Base-by-base conservation (phyloP, 2,888 invertebrate genomes). In the Scotopteryx bipunctaria region DNA sequence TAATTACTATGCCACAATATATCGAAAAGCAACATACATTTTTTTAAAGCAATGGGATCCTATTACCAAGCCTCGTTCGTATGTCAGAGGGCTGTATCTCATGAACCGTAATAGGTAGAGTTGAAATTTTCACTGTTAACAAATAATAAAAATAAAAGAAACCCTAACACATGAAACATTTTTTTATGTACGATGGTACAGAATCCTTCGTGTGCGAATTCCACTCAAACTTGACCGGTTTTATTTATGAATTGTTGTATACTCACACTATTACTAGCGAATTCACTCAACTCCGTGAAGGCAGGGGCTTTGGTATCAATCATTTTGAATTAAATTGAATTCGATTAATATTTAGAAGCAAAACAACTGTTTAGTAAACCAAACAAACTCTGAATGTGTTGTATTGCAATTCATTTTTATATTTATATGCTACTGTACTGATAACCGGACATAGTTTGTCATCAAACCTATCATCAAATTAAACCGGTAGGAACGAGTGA, bases 251-350 rank as follows among this genome's bases (percentile, higher is more conserved):
- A 40, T 4, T 17, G 16, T 15, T 5, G 23, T 45, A 53, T 42
- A 80, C 89, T 84, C 67, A 91, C 91, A 54, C 81, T 78, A 19
- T 68, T 53, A 31, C 88, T 86, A 35, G 83, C 84, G 15, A 91
- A 76, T 60, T 91, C 91, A 61, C 90, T 88, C 1, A 91, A 69
- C 50, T 91, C 87, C 2, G 83, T 78, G 66, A 88, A 91, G 55
- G 78, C 78, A 1, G 85, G 86, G n/a, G 59, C 50, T 38, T 64
- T 72, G n/a, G 69, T 78, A 32, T 78, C 78, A 11, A 81, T 70
- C 82, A 83, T 83, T 53, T 75, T n/a, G 9, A 14, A 16, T 37
- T 23, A 15, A 13, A 17, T 25, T n/a, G 9, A 5, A 51, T 15
- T 25, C 19, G 1, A 14, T 29, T 13, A n/a, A 16, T 15, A 55